Conservation (phyloP, 2,888 invertebrate species). For the Neria commutata region DNA sequence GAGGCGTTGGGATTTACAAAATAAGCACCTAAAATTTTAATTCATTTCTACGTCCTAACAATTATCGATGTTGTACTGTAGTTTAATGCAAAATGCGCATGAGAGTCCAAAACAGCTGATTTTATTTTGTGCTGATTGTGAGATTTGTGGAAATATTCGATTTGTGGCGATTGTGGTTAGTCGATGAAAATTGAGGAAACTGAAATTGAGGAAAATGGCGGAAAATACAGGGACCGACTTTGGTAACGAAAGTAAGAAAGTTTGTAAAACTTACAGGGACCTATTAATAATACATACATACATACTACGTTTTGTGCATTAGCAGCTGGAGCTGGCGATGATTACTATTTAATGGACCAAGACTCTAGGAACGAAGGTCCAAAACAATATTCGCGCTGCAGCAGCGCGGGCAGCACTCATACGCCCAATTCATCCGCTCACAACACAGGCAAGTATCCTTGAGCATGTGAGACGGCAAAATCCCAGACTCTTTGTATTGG, state of each 20-base stretch:
- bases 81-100: no score
- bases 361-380: constrained; percentile 35
- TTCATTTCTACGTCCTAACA: no score
- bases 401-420: constrained; percentile 78
- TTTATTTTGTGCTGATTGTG: no score
- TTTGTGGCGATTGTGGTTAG: no score
- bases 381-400: constrained; percentile 73
- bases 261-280: neutral
- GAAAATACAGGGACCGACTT: constrained; percentile 11
- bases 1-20: no score
- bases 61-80: no score
- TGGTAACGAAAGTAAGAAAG: neutral
- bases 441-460: constrained; percentile 69
- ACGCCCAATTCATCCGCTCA: constrained; percentile 81
- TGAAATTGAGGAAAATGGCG: constrained; percentile 8
- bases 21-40: no score
- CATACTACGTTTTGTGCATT: no score
- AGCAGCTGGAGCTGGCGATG: neutral
- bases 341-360: constrained; percentile 1
- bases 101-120: no score
- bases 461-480: neutral
- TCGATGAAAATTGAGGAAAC: no score
- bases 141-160: no score
- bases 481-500: neutral
- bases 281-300: no score